phyloP scores from a whole-genome alignment of 2,797 vertebrate species.

The Muraenolepis orangiensis region DNA sequence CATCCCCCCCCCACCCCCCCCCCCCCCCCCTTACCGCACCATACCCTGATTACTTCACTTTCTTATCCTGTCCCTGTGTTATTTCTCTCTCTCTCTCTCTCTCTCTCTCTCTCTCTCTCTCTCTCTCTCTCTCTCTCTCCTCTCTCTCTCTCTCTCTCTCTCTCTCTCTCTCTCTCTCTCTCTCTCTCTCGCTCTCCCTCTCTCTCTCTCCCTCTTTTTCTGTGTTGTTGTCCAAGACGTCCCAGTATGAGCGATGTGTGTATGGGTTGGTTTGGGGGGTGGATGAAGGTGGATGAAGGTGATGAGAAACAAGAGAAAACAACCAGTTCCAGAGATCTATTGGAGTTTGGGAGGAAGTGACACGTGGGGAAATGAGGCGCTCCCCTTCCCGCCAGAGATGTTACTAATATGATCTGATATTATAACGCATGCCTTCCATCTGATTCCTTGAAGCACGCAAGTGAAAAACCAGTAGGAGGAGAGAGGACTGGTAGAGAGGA shows the following conservation, averaged over 20 bases:
- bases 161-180: too few relatives aligned
- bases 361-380: conserved; percentile 16
- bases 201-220: too few relatives aligned
- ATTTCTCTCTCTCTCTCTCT: too few relatives aligned
- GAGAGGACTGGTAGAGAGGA: conserved; percentile 30
- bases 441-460: conserved; percentile 32
- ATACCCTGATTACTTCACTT: neutral
- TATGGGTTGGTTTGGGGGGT: conserved; percentile 25
- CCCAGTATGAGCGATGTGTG: conserved; percentile 45
- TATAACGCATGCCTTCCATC: conserved; percentile 29
- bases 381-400: conserved; percentile 6
- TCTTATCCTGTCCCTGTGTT: conserved; percentile 17
- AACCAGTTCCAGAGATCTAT: neutral
- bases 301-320: conserved; percentile 8
- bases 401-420: conserved; percentile 13
- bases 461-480: conserved; percentile 34
- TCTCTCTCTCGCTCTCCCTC: too few relatives aligned
- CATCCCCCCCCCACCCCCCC: conserved; percentile 25
- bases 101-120: too few relatives aligned
- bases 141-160: too few relatives aligned
- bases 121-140: too few relatives aligned
- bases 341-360: conserved; percentile 32
- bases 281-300: too few relatives aligned
- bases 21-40: conserved; percentile 23
- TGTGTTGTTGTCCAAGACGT: conserved; percentile 4